Conservation (phyloP, 2,797 vertebrate species). For the Gymnoscopelus braueri region DNA sequence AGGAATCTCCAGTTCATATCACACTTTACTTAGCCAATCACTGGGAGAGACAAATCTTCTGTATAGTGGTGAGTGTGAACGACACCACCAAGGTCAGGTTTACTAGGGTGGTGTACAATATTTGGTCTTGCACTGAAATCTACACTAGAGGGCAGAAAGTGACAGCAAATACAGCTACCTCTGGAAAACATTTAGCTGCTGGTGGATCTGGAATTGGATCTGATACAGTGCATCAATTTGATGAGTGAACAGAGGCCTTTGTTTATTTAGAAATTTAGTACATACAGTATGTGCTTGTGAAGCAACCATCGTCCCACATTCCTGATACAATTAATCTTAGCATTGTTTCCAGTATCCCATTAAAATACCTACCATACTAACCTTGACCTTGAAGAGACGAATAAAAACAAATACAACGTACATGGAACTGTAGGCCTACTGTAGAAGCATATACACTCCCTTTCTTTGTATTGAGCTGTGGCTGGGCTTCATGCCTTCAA, state of each 20-base stretch:
- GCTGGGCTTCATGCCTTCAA: too few species aligned
- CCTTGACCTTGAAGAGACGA: slow-evolving; percentile 36
- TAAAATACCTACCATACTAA: background rate
- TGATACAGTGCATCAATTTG: slow-evolving; percentile 3
- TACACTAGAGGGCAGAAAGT: slow-evolving; percentile 59
- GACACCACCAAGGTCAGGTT: too few species aligned
- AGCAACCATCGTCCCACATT: slow-evolving; percentile 4
- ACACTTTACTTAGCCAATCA: too few species aligned
- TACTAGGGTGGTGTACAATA: too few species aligned
- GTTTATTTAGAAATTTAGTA: background rate
- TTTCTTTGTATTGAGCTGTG: too few species aligned
- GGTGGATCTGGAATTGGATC: background rate
- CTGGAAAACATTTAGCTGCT: background rate
- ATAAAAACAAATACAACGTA: slow-evolving; percentile 31
- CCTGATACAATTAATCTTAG: slow-evolving; percentile 12
- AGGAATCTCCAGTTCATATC: too few species aligned
- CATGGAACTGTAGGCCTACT: slow-evolving; percentile 3
- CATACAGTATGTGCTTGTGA: background rate
- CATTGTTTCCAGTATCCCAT: slow-evolving; percentile 27
- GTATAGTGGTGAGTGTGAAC: too few species aligned
- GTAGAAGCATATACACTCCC: slow-evolving; percentile 3
- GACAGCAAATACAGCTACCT: background rate
- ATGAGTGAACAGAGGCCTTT: slow-evolving; percentile 1
- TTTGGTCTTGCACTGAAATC: slow-evolving; percentile 8
- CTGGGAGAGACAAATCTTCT: too few species aligned